Conservation (phyloP, 2,888 invertebrate species). For the Microctonus brassicae region DNA sequence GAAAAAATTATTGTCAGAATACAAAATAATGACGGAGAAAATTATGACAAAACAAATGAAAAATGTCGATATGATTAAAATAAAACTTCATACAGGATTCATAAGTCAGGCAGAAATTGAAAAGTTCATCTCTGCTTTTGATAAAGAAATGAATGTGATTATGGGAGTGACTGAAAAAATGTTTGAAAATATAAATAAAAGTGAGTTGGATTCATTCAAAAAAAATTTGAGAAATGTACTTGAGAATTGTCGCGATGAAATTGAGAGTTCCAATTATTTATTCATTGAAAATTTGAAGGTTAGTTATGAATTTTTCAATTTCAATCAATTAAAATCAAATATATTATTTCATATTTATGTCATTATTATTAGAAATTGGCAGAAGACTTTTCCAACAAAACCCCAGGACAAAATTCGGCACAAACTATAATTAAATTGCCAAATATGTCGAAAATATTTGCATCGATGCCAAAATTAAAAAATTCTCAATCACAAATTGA, state of each 20-base stretch:
- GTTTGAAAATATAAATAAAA: conserved; percentile 29
- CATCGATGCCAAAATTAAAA: neutral
- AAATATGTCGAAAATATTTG: conserved; percentile 27
- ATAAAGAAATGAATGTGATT: conserved; percentile 39
- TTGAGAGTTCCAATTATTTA: conserved; percentile 35
- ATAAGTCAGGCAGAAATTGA: conserved; percentile 38
- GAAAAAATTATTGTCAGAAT: conserved; percentile 36
- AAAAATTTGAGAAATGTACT: conserved; percentile 36
- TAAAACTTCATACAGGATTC: conserved; percentile 35
- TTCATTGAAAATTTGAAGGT: neutral
- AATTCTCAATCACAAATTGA: conserved; percentile 1
- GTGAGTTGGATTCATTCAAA: conserved; percentile 33
- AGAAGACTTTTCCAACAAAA: neutral
- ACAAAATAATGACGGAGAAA: conserved; percentile 40
- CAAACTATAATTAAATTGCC: neutral
- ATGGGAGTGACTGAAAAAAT: conserved; percentile 38
- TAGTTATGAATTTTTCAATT: neutral
- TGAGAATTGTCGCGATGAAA: conserved; percentile 31
- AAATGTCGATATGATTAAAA: conserved; percentile 37
- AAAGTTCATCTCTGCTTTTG: conserved; percentile 37
- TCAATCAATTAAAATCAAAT: neutral
- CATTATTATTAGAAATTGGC: neutral
- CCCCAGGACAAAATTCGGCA: neutral
- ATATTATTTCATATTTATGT: neutral
- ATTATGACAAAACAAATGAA: conserved; percentile 39